Evolutionary conservation across 2,113 vertebrate species (phyloP).

Genomic region (Shinisaurus crocodilurus): DNA sequence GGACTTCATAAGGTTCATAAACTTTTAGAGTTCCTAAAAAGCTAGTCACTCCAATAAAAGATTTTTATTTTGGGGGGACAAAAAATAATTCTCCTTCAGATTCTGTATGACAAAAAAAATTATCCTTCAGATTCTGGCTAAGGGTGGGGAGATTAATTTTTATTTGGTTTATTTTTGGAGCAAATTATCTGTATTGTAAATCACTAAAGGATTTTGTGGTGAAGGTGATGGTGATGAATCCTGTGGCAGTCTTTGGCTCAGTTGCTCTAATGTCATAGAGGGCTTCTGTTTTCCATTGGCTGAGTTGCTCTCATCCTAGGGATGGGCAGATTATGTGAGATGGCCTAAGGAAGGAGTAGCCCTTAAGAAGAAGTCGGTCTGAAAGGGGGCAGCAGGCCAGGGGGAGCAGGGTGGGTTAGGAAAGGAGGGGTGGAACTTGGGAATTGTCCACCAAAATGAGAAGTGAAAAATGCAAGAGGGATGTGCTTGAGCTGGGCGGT

Average conservation of each 20-base stretch:
- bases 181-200: conserved; percentile 2
- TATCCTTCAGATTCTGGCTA: background rate
- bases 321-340: background rate
- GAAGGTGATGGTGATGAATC: background rate
- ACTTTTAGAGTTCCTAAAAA: background rate
- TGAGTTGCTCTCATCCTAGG: background rate
- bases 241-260: background rate
- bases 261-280: background rate
- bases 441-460: background rate
- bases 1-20: background rate
- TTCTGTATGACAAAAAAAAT: background rate
- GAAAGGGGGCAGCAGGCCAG: background rate
- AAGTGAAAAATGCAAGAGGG: no score
- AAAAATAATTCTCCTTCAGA: background rate
- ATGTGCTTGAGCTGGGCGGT: background rate
- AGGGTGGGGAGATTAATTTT: background rate
- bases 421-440: background rate
- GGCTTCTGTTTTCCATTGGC: background rate
- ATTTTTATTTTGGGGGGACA: background rate
- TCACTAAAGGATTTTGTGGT: background rate
- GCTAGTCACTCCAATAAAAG: background rate
- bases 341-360: background rate
- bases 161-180: background rate
- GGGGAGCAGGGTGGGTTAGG: background rate
- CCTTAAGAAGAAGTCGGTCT: background rate